Percentiles rank a stretch among this genome's conserved stretches.
Evolutionary conservation across 2,888 invertebrate genomes (phyloP).

Genomic region (Patella depressa): DNA sequence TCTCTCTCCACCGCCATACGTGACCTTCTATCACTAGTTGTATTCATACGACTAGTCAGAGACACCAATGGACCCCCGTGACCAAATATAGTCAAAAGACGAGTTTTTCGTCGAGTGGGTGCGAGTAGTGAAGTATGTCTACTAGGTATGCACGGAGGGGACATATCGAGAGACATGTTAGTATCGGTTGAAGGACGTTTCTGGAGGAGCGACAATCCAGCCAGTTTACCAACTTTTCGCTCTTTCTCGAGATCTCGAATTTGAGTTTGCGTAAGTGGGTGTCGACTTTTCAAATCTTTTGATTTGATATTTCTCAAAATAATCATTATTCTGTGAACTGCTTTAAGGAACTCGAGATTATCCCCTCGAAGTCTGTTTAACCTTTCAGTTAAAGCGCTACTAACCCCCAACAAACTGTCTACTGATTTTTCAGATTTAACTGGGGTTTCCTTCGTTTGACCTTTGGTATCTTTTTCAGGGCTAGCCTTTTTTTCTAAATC

Average conservation of each 20-base stretch:
- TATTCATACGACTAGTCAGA: background rate
- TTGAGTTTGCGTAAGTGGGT: conserved; percentile 18
- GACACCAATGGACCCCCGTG: background rate
- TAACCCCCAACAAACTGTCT: background rate
- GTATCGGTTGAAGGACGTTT: background rate
- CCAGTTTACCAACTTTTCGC: background rate
- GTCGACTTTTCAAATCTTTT: conserved; percentile 47
- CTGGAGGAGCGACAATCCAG: background rate
- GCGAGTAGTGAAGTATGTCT: background rate
- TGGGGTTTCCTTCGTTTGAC: no score
- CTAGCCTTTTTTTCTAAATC: no score
- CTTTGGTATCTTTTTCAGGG: no score
- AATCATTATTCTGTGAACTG: conserved; percentile 37
- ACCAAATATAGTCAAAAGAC: background rate
- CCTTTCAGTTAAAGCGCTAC: conserved; percentile 14
- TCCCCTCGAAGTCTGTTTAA: conserved; percentile 43
- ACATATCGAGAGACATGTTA: background rate
- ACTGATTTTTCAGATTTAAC: background rate
- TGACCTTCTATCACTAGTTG: background rate
- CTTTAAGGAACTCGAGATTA: conserved; percentile 41
- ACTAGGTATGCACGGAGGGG: background rate
- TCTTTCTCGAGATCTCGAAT: background rate
- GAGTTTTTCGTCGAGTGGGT: background rate
- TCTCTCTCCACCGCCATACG: background rate
- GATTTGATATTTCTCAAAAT: conserved; percentile 47